Evolutionary conservation across 1,140 invertebrate genomes (phyloP).

Genomic region (Drosophila novamexicana): DNA sequence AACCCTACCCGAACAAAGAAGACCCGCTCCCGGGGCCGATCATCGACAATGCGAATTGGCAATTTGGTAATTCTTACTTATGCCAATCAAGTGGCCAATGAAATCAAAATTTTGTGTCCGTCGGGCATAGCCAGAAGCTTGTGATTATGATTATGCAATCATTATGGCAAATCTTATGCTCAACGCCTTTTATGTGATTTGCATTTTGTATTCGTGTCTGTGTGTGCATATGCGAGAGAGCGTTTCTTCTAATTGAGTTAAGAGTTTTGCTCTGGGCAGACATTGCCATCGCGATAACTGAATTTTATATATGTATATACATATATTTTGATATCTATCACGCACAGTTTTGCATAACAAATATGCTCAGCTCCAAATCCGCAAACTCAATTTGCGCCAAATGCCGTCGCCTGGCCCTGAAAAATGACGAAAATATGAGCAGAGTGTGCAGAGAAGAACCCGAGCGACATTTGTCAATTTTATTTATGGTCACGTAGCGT

Average conservation of each 20-base stretch:
- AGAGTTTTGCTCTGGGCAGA: slow-evolving; percentile 44
- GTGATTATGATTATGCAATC: slow-evolving; percentile 71
- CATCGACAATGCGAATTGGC: slow-evolving; percentile 45
- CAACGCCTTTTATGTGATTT: slow-evolving; percentile 55
- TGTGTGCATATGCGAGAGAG: not conserved
- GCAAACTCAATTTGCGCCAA: slow-evolving; percentile 66
- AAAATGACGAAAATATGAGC: slow-evolving; percentile 31
- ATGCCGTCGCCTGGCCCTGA: slow-evolving; percentile 16
- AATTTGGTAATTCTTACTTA: slow-evolving; percentile 48
- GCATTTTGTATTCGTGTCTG: slow-evolving; percentile 39
- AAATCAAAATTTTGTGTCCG: slow-evolving; percentile 50
- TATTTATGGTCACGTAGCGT: slow-evolving; percentile 79
- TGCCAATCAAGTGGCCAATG: slow-evolving; percentile 58
- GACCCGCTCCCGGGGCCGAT: slow-evolving; percentile 25
- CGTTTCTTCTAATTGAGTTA: slow-evolving; percentile 69
- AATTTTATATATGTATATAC: slow-evolving; percentile 39
- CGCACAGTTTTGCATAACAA: slow-evolving; percentile 67
- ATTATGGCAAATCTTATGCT: slow-evolving; percentile 54
- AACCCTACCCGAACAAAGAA: not conserved
- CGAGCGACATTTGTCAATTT: slow-evolving; percentile 74
- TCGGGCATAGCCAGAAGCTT: slow-evolving; percentile 37
- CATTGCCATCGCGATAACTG: slow-evolving; percentile 41
- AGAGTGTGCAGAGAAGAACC: slow-evolving; percentile 13
- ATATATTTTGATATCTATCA: slow-evolving; percentile 24
- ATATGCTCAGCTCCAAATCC: slow-evolving; percentile 42